Base-by-base conservation (phyloP, 2,888 invertebrate species). In the Lottia scabra region DNA sequence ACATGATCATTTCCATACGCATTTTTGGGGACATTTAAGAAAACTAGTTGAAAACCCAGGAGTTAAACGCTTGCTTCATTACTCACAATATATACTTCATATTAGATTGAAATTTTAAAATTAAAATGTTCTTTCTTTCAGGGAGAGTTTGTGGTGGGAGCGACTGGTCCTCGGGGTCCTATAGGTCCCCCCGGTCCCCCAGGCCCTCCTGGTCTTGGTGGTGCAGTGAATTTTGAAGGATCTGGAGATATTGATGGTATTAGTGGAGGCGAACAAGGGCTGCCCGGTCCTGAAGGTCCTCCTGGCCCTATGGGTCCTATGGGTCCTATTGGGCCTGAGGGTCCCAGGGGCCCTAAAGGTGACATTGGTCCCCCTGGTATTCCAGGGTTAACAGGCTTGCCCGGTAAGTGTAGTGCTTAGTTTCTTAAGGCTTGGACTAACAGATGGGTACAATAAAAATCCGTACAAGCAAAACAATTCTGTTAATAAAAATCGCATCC, bases 241-340 rank as follows among this genome's bases (percentile, higher is more conserved):
- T 70, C 70, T 43, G 70, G 70, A 30, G 70, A 70, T 27, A 65
- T 70, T n/a, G 70, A 70, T 38, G 70, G 23, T 16, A 16, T 66
- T 15, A 5, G 64, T 10, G 19, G n/a, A 23, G 75, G 76, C 0
- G 27, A 63, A 12, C 72, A 67, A 13, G 76, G 78, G 45, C 75
- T 71, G 26, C 73, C 73, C 13, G 77, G 79, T 13, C 70, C 70
- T 13, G 74, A 72, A 46, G 79, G 79, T 19, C 72, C 77, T 12
- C 62, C 63, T 30, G 83, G 83, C 46, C 78, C 80, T 13, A 71
- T 77, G n/a, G 84, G 84, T 12, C 71, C 76, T 12, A 63, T 26
- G 26, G 82, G 82, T 63, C 71, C 67, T 12, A 63, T 15, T 3
- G 56, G 56, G 15, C 56, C 56, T 23, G 10, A 16, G 15, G 76